These are phyloP conservation scores for Cyrtorhinus lividipennis DNA, from an alignment of 1,140 invertebrate genomes.

Conservation along the genomic window DNA sequence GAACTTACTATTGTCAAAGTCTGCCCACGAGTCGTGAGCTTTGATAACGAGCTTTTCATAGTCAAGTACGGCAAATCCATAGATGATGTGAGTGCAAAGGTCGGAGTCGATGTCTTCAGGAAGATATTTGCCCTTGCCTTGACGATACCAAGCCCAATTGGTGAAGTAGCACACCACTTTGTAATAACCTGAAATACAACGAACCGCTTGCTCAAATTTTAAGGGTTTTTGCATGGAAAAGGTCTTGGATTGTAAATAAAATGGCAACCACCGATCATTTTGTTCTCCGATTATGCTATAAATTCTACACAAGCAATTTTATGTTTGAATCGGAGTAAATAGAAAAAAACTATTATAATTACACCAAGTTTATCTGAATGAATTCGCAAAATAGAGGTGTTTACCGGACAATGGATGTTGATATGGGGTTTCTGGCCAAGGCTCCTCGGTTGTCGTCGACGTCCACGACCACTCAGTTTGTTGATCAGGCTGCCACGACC, in stretches of 20 bases:
- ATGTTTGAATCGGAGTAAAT: too few species aligned
- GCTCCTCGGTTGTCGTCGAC: slow-evolving; percentile 26
- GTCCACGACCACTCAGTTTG: slow-evolving; percentile 25
- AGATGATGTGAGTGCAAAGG: slow-evolving; percentile 81
- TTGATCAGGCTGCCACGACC: slow-evolving; percentile 20
- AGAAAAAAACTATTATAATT: too few species aligned
- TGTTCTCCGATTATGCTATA: too few species aligned
- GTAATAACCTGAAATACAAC: slow-evolving; percentile 28
- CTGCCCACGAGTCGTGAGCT: slow-evolving; percentile 77
- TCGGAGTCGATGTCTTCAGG: slow-evolving; percentile 73
- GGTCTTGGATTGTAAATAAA: too few species aligned
- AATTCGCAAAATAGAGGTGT: too few species aligned
- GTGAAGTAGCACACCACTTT: slow-evolving; percentile 85
- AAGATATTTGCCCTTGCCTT: slow-evolving; percentile 59
- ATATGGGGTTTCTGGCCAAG: slow-evolving; percentile 23
- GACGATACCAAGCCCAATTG: slow-evolving; percentile 88
- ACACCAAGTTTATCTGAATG: too few species aligned
- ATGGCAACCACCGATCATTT: too few species aligned
- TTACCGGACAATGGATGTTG: slow-evolving; percentile 22
- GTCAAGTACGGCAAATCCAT: slow-evolving; percentile 79
- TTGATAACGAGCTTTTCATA: slow-evolving; percentile 59
- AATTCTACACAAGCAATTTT: too few species aligned
- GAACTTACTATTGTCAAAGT: slow-evolving; percentile 63
- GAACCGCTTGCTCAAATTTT: too few species aligned
- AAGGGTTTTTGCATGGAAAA: too few species aligned